Evolutionary conservation across 2,888 invertebrate species (phyloP), one percentile per base, ranked within the genome.

Genomic region (Lamellibrachia satsuma): DNA sequence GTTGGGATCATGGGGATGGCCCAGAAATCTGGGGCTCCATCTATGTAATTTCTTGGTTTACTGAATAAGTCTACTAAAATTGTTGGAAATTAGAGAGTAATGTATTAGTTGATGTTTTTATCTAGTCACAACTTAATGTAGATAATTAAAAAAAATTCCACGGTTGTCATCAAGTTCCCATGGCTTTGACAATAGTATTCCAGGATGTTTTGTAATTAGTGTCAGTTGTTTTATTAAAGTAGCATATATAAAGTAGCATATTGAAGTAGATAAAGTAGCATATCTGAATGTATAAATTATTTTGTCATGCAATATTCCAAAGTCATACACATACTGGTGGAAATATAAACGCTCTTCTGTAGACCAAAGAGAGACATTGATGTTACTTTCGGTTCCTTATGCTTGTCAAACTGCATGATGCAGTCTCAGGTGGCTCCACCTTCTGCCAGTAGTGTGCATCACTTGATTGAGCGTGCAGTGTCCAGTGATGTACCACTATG

Each of bases 31-130:
- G 75, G 75, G 75, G 75, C 75, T 22, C 75, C 75, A 22, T 75
- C 75, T 75, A 75, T 75, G 75, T 75, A 75, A 75, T 22, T 75
- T 75, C 75, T 75, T 75, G 75, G 75, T 75, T 75, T 75, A 75
- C 75, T 22, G 4, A 75, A 75, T 75, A 75, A 75, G 11, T 75
- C 22, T 22, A 22, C 75, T 75, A 75, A 75, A 75, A 75, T 6
- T 75, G 75, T 75, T 75, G 15, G 22, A 75, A 75, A 75, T 22
- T 22, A 75, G 8, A 60, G 60, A 22, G 75, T 75, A 15, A 75
- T 15, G 22, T 75, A 22, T 75, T 75, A 75, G n/a, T 75, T 75
- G 15, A 75, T 75, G 22, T 22, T 75, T 75, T 75, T 22, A 75
- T 22, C 75, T n/a, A 6, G 22, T 75, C 39, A 39, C 39, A 75